phyloP scores from a whole-genome alignment of 1,140 invertebrate genomes.

The Drosophila nigromelanica region DNA sequence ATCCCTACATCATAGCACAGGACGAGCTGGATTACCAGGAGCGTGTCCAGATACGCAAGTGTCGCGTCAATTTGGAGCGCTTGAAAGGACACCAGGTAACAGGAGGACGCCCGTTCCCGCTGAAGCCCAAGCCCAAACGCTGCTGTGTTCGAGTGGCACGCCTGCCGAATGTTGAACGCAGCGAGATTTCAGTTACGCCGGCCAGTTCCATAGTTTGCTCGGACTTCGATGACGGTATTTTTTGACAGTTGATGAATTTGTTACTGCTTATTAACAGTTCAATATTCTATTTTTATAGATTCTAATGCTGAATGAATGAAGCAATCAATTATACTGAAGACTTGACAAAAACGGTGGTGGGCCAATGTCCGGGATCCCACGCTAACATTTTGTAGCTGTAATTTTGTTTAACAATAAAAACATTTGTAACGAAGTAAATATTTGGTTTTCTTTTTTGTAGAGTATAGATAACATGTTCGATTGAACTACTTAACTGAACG shows the following conservation, averaged over 20 bases:
- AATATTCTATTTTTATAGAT: background rate
- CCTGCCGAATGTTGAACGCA: constrained; percentile 58
- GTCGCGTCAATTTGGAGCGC: constrained; percentile 65
- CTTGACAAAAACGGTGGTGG: background rate
- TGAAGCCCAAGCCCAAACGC: constrained; percentile 50
- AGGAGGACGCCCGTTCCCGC: constrained; percentile 14
- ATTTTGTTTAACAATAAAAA: constrained; percentile 10
- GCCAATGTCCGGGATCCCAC: background rate
- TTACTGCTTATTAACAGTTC: background rate
- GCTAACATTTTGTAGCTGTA: constrained; percentile 3
- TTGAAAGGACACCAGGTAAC: constrained; percentile 28
- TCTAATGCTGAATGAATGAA: constrained; percentile 1
- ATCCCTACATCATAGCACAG: constrained; percentile 52
- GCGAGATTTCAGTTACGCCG: constrained; percentile 64
- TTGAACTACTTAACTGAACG: too few species aligned
- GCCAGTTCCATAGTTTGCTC: constrained; percentile 70
- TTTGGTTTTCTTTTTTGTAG: background rate
- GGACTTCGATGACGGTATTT: constrained; percentile 54
- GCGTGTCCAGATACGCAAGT: constrained; percentile 45
- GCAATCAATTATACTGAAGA: background rate
- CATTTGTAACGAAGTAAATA: constrained; percentile 30
- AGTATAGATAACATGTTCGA: too few species aligned
- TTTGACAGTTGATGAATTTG: background rate
- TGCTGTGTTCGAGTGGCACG: constrained; percentile 67
- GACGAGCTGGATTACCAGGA: constrained; percentile 19